phyloP scores from a whole-genome alignment of 2,113 vertebrate genomes.

The Pungitius pungitius region DNA sequence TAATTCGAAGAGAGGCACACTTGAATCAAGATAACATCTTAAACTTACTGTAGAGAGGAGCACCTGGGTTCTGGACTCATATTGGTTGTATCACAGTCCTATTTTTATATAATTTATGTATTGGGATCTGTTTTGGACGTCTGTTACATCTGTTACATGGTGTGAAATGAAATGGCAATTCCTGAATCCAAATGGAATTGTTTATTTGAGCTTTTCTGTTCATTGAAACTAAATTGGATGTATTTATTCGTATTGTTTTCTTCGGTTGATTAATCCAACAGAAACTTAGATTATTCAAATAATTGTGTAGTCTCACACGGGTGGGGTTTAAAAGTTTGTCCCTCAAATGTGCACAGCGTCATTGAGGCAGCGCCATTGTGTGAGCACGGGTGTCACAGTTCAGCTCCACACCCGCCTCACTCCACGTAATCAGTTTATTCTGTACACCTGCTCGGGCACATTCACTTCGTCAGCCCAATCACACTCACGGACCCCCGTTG shows the following conservation, averaged over 20 bases:
- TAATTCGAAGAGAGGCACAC: constrained; percentile 31
- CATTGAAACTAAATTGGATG: neutral
- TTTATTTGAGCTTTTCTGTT: neutral
- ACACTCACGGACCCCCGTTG: no score
- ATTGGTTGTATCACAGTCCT: neutral
- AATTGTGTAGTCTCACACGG: neutral
- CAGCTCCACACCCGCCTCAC: no score
- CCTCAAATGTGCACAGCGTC: no score
- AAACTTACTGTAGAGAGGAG: neutral
- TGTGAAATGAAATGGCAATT: neutral
- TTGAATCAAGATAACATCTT: neutral
- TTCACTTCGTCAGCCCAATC: no score
- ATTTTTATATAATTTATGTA: neutral
- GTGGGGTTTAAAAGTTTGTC: neutral
- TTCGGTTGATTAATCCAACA: neutral
- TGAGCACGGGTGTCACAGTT: no score
- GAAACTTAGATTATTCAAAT: neutral
- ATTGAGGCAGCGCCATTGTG: no score
- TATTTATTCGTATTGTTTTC: neutral
- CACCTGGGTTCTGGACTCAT: neutral
- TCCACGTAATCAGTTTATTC: no score
- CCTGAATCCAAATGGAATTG: neutral
- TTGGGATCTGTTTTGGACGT: neutral
- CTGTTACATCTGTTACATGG: neutral
- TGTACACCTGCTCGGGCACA: no score